Base-by-base conservation (phyloP, 2,888 invertebrate species). In the Drosophila maculinotata region DNA sequence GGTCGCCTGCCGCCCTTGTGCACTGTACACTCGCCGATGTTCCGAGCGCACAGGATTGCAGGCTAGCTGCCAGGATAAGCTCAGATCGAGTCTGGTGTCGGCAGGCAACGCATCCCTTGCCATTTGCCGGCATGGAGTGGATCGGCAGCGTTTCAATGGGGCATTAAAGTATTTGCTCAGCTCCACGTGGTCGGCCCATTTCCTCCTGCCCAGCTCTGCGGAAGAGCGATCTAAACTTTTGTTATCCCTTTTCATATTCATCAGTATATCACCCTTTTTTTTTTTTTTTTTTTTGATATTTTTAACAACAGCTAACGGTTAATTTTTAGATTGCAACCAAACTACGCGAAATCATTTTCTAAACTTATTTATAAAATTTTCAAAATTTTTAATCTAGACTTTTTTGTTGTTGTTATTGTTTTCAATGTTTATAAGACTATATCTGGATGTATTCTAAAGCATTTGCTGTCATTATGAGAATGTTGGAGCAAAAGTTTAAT, bases 51-150 rank as follows among this genome's bases (percentile, higher is more conserved):
- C 15, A 12, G 69, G 56, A 41, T 41, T 44, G 28, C 17, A 26
- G 20, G 72, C 72, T 5, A 72, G 38, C 6, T 64, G 53, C 71
- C 71, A 75, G 33, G 58, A 58, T 20, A 69, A 39, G 23, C 70
- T 75, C n/a, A 58, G 9, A 2, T 33, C 28, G 14, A 7, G 23
- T 9, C 6, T 23, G 4, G n/a, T 8, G 3, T 9, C 47, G 15
- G 1, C 8, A 1, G 4, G 14, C 0, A 5, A 9, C 10, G 7
- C 15, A 35, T 25, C 20, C 1, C 28, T 6, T 0, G 0, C 0
- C 7, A 2, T 2, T 8, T 12, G 9, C 25, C 35, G 3, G 15
- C 75, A 63, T 7, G 69, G 71, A 0, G 28, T 15, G 1, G 71
- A 71, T 17, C n/a, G 42, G 5, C 20, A 48, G 3, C 28, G 17